Base-by-base conservation (phyloP, 1,140 invertebrate genomes). In the Hycleus cichorii region DNA sequence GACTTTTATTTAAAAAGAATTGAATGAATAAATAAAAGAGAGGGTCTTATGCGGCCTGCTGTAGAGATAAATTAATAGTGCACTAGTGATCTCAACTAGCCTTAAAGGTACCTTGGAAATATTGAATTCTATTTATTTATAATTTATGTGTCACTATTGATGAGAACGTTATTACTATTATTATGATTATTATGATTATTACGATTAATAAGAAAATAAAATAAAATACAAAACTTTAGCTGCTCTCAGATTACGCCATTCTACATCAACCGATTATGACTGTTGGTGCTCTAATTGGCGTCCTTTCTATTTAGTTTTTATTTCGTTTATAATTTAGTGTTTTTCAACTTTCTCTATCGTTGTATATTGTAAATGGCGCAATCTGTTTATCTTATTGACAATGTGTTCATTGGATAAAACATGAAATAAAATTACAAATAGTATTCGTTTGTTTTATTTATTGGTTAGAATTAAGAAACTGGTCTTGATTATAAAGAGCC, bases 321-420 rank as follows among this genome's bases (percentile, higher is more conserved):
- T 32, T 32, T 32, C 32, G 32, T 32, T 32, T 2, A 32, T 32
- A 32, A 32, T 32, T 32, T 7, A 7, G 32, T 32, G 7, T 32
- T 5, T 32, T 39, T 46, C 26, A 44, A 49, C 50, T 57, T 48
- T 65, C 11, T 46, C 39, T 32, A 51, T 55, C 56, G 54, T 46
- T 61, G 39, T 59, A 64, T 54, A 60, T 63, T 69, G 57, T 64
- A 67, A 69, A 68, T 69, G 63, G 67, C 63, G 63, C 62, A 69
- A 69, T 69, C 63, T 71, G 69, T 69, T 66, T 51, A 64, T 65
- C 65, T 69, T 69, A 68, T 70, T 71, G 62, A 73, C 64, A 67
- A 73, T 73, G 70, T 73, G 71, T 73, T 73, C 71, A 73, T 72
- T 70, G 71, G 66, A 67, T 69, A 68, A 70, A 68, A 69, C 57